Percentiles rank a stretch among this genome's conserved stretches.
These are phyloP conservation scores for Stegostoma tigrinum DNA, from an alignment of 2,113 vertebrate genomes.

Conservation along the genomic window DNA sequence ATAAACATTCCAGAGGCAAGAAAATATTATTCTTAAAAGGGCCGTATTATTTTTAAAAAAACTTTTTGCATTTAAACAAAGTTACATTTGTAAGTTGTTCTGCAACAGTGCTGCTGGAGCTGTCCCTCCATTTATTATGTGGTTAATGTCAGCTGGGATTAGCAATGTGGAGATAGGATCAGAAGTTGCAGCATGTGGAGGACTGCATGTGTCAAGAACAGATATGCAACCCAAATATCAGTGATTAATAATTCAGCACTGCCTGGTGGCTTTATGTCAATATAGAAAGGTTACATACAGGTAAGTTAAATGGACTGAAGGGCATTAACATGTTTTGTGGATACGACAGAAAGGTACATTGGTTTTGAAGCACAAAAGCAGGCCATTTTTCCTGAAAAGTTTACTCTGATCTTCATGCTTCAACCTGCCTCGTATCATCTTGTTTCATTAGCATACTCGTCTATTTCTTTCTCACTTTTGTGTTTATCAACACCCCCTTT, in stretches of 20 bases:
- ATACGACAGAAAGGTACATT: not conserved
- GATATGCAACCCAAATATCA: not conserved
- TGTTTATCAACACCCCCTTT: too few species aligned
- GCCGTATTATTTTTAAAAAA: too few species aligned
- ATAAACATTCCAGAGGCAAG: too few species aligned
- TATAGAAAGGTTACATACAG: not conserved
- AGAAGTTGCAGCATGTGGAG: too few species aligned
- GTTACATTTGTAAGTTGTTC: too few species aligned
- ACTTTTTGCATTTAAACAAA: too few species aligned
- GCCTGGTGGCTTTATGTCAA: not conserved
- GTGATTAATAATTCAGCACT: not conserved
- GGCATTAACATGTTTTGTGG: not conserved
- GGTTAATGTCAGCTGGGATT: not conserved
- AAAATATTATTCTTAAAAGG: too few species aligned
- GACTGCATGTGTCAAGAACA: not conserved
- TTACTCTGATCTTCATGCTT: not conserved
- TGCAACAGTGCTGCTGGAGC: too few species aligned
- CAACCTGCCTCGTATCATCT: not conserved
- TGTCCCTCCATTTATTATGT: too few species aligned
- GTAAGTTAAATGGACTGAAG: not conserved
- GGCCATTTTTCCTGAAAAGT: not conserved
- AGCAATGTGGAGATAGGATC: not conserved
- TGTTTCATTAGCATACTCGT: not conserved
- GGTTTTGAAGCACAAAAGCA: not conserved
- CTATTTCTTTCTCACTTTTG: not conserved